Base-by-base conservation (phyloP, 2,113 vertebrate genomes). In the Pavo muticus region DNA sequence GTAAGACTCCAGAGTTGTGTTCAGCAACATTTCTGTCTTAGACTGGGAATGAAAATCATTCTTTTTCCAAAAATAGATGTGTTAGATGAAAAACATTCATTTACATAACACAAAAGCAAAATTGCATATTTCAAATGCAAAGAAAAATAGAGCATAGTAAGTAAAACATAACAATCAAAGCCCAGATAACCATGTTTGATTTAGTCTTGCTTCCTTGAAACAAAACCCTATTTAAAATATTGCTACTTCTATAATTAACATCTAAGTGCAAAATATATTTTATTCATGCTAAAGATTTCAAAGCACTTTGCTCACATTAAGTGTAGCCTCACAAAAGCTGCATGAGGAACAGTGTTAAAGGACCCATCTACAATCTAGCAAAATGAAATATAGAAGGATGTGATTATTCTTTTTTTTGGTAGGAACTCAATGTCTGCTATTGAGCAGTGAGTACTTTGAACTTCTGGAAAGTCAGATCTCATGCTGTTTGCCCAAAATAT, bases 181-280 rank as follows among this genome's bases (percentile, higher is more conserved):
- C 83, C 69, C 90, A 93, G 93, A 93, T 91, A 95, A 95, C 93
- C 40, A 79, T 94, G 86, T 95, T 96, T 97, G 94, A 91, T 95
- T 96, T 94, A 86, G 90, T 81, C 48, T 91, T 88, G 44, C 76
- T 93, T 90, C 70, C n/a, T 93, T 90, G 88, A 94, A 95, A 94
- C 83, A 93, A 87, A 96, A 69, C 61, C 80, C n/a, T 75, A 0
- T 91, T 91, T 94, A 76, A 96, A 91, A 94, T 96, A 94, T 96
- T 97, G 40, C 90, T 88, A 73, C 80, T 91, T 93, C 84, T 92
- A 40, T 94, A 96, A 96, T 96, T 92, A 91, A 93, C 3, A 2
- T 69, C 44, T 91, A 84, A 96, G 75, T 87, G 84, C 94, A 92
- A 96, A 95, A 86, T 88, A 75, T 93, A 81, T 94, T 97, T 94